Percentiles rank a stretch among this genome's conserved stretches.
phyloP scores from a whole-genome alignment of 2,113 vertebrate species.

The Anoplopoma fimbria region DNA sequence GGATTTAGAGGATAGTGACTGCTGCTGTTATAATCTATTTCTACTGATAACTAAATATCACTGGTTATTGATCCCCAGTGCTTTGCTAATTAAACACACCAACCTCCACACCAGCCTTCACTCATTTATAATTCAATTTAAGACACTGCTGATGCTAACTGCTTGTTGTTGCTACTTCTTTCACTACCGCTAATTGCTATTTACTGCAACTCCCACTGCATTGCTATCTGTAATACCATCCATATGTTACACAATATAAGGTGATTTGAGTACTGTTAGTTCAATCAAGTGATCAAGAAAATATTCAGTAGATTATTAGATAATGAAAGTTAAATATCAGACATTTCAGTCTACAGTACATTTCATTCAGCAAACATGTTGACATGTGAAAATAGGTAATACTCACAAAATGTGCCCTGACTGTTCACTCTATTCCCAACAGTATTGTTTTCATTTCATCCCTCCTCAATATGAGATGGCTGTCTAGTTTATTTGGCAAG shows the following conservation, averaged over 20 bases:
- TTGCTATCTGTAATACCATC: neutral
- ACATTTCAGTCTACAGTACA: neutral
- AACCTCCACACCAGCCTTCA: neutral
- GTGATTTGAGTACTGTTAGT: neutral
- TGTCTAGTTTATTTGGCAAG: slow-evolving; percentile 18
- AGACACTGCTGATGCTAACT: neutral
- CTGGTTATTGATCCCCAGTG: too few relatives aligned
- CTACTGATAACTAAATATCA: too few relatives aligned
- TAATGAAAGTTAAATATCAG: neutral
- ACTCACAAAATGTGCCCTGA: too few relatives aligned
- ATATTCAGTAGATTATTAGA: neutral
- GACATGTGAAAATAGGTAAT: neutral
- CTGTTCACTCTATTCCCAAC: neutral
- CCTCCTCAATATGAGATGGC: neutral
- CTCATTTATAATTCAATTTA: neutral
- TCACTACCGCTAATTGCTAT: too few relatives aligned
- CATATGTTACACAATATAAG: neutral
- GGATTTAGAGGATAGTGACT: too few relatives aligned
- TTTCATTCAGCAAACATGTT: neutral
- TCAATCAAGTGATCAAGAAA: neutral
- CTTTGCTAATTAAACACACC: neutral
- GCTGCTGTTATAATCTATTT: neutral
- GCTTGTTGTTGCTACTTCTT: neutral
- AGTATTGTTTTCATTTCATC: neutral
- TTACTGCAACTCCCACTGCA: neutral